Conservation (phyloP, 1,140 invertebrate species). For the Gryllus bimaculatus region DNA sequence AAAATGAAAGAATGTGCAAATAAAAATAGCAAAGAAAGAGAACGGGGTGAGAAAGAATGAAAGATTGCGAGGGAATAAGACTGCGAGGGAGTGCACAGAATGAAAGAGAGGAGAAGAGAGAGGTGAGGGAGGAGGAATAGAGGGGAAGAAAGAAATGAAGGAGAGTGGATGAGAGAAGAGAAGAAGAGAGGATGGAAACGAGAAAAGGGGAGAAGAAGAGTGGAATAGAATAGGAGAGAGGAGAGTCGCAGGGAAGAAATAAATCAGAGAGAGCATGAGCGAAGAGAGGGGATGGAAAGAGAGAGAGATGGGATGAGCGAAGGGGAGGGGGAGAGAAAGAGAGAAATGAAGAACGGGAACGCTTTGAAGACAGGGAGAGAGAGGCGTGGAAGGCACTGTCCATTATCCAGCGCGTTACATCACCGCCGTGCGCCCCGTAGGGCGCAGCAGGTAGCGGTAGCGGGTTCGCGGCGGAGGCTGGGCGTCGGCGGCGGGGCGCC, state of each 20-base stretch:
- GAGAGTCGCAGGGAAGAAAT: too few species aligned
- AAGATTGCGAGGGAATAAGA: neutral
- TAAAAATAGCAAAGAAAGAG: neutral
- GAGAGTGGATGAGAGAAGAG: neutral
- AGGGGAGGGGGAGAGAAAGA: neutral
- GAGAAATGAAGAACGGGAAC: neutral
- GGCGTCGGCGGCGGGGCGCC: too few species aligned
- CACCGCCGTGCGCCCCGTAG: too few species aligned
- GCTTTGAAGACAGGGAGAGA: too few species aligned
- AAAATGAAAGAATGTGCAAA: too few species aligned
- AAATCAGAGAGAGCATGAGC: too few species aligned
- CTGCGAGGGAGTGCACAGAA: neutral
- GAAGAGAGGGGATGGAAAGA: neutral
- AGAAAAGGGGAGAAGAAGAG: neutral
- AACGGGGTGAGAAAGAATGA: neutral
- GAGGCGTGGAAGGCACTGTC: too few species aligned
- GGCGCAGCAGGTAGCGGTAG: too few species aligned
- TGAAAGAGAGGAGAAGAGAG: neutral
- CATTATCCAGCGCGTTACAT: too few species aligned
- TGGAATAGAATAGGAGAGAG: too few species aligned
- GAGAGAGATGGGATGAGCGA: neutral
- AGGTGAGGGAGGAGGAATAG: neutral
- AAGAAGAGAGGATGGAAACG: neutral
- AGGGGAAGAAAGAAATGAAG: neutral
- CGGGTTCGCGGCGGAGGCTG: too few species aligned